Base-by-base conservation (phyloP, 2,888 invertebrate genomes). In the Eumerus sabulonum region DNA sequence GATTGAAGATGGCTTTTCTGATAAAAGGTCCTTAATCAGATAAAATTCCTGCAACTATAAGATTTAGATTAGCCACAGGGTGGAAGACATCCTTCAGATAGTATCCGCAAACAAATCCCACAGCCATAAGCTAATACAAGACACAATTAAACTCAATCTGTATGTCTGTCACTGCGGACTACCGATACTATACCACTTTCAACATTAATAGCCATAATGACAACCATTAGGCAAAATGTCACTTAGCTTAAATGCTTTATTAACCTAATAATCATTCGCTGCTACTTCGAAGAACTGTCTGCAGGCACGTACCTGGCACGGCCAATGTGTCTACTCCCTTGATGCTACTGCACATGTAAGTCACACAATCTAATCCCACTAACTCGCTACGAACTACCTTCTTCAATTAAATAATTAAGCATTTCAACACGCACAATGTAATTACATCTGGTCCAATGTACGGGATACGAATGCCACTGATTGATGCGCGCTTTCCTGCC, bases 381-480 rank as follows among this genome's bases (percentile, higher is more conserved):
- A 18, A 18, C 45, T 16, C 54, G 18, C 12, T 54, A 44, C 53
- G 17, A 36, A 53, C n/a, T 14, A 13, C 9, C 13, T 40, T 35
- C 16, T 44, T 60, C 54, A 71, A 66, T 60, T 66, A 51, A 66
- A 56, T 56, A 66, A 56, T 71, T 62, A 71, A 66, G 56, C 66
- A 76, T 71, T 71, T 60, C 66, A 71, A 62, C 72, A 72, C 72
- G 66, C 76, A 77, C 66, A 66, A 72, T 72, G 59, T 77, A 77
- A 77, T 77, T 73, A 73, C 47, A 48, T 73, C 51, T 36, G 54
- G 27, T 27, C n/a, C 47, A 13, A 56, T 72, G 27, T 27, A 27
- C 27, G 27, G 27, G 7, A 27, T 27, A 7, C 27, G 27, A 27
- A 4, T 27, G 27, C 27, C 3, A 27, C 27, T 27, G 7, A 4